Conservation (phyloP, 2,113 vertebrate species). For the Corydoras sp. region DNA sequence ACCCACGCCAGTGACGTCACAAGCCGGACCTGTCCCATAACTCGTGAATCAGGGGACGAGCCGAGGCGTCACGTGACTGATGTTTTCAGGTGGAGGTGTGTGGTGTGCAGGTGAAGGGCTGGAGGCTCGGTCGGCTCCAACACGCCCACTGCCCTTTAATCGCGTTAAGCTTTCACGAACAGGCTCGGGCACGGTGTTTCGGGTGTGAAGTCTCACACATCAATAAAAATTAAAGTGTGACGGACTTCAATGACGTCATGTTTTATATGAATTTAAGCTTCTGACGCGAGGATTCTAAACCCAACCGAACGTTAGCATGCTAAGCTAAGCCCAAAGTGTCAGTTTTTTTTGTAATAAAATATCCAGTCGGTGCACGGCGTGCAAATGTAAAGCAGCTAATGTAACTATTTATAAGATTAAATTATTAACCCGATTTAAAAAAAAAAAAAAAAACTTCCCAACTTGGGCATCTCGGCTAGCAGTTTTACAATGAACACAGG, state of each 20-base stretch:
- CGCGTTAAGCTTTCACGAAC: background rate
- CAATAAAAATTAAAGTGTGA: background rate
- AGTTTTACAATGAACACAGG: background rate
- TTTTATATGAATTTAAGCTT: background rate
- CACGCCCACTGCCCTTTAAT: background rate
- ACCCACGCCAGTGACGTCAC: background rate
- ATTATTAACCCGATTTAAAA: background rate
- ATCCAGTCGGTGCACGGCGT: too few species aligned
- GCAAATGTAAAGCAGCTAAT: background rate
- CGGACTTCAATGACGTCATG: too few species aligned
- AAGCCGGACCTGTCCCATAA: background rate
- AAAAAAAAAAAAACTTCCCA: too few species aligned
- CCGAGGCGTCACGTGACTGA: background rate
- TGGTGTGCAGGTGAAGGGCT: too few species aligned
- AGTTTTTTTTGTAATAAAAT: background rate
- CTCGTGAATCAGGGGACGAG: background rate
- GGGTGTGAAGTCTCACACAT: too few species aligned
- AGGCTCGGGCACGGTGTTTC: too few species aligned
- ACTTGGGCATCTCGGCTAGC: too few species aligned
- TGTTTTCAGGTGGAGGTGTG: too few species aligned
- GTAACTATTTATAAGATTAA: background rate
- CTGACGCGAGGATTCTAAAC: background rate
- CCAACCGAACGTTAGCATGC: background rate
- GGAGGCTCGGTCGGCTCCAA: too few species aligned
- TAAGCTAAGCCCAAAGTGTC: background rate